Evolutionary conservation across 2,113 vertebrate genomes (phyloP), one percentile per base, ranked within the genome.

Genomic region (Electrona antarctica): DNA sequence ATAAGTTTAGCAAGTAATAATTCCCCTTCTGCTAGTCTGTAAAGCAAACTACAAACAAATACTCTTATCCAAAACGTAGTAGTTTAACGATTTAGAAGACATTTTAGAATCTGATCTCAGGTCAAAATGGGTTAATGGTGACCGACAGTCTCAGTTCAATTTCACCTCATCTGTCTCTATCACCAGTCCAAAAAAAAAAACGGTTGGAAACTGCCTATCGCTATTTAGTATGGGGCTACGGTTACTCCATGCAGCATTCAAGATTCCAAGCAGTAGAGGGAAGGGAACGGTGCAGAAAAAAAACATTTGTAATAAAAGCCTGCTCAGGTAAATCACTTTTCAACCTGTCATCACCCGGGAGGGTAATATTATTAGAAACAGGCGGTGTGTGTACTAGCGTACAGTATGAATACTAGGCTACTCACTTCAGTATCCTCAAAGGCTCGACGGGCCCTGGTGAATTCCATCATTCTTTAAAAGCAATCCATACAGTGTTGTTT

Each of bases 351-450:
- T 89, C 91, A 75, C 88, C 78, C 72, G 14, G 77, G 47, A 77
- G 79, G 80, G 69, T 79, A 67, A 87, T 87, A 86, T 90, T 91
- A 92, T 88, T 91, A 83, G 88, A 92, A 92, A 87, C 88, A 90
- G 88, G 81, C 70, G 52, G 68, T 29, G 82, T 84, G 87, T 85
- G 75, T 87, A 87, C n/a, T n/a, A n/a, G n/a, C n/a, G n/a, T n/a
- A 86, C 83, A n/a, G 86, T 89, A 85, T 89, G 87, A 89, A 85
- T 85, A 82, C 84, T 81, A n/a, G 79, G 75, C 87, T 81, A 59
- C 87, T 85, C 77, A 4, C 82, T 82, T 81, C 82, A 81, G n/a
- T 58, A 79, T 69, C 84, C 86, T 77, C 64, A 69, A 60, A 76
- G 85, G 81, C 67, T 49, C 33, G n/a, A n/a, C n/a, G 66, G 77